Evolutionary conservation across 2,888 invertebrate species (phyloP).

Genomic region (Leptopilina drosophilae): DNA sequence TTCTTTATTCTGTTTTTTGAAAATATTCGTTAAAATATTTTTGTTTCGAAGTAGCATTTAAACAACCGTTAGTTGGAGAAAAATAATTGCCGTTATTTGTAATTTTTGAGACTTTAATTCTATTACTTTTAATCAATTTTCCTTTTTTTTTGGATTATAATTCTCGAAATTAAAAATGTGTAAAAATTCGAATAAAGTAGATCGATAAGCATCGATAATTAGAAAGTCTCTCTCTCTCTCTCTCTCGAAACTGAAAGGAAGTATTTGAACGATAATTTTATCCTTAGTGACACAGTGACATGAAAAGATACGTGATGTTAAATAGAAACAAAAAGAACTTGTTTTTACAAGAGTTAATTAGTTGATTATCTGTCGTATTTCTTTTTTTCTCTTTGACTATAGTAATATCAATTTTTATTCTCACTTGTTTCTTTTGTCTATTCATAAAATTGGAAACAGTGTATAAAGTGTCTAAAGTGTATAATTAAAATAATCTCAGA

Average conservation of each 20-base stretch:
- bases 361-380: background rate
- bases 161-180: background rate
- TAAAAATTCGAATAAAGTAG: background rate
- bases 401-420: background rate
- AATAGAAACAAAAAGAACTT: conserved; percentile 4
- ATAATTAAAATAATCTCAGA: no score
- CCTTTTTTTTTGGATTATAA: no score
- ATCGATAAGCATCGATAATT: conserved; percentile 13
- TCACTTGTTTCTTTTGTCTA: no score
- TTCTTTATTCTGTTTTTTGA: no score
- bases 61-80: no score
- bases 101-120: no score
- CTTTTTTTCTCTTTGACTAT: background rate
- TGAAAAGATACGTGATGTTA: conserved; percentile 10
- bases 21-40: no score
- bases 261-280: conserved; percentile 20
- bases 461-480: no score
- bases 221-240: conserved; percentile 31
- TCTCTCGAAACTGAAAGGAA: background rate
- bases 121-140: no score
- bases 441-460: no score
- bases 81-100: no score
- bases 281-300: conserved; percentile 15
- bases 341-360: conserved; percentile 19
- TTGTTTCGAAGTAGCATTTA: no score